Evolutionary conservation across 2,888 invertebrate species (phyloP).

Genomic region (Dorcus hopei): DNA sequence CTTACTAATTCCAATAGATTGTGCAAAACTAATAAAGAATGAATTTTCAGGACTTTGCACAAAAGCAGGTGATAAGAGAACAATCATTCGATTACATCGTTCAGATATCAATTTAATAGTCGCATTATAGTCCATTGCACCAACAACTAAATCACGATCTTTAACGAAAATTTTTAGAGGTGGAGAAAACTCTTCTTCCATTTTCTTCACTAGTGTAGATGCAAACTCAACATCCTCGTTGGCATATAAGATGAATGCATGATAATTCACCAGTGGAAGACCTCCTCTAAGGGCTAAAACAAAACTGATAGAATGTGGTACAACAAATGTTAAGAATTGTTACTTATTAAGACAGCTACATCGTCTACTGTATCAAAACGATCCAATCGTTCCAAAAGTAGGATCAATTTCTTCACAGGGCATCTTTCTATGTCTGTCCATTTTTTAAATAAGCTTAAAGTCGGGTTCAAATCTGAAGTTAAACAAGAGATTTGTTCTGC

Average conservation of each 20-base stretch:
- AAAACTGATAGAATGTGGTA: too few species aligned
- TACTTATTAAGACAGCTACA: constrained; percentile 55
- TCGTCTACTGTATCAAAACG: constrained; percentile 77
- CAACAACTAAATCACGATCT: constrained; percentile 69
- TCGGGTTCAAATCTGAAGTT: not conserved
- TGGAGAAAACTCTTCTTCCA: constrained; percentile 61
- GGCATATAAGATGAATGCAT: constrained; percentile 76
- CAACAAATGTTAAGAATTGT: not conserved
- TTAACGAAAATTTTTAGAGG: constrained; percentile 64
- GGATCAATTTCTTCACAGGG: constrained; percentile 59
- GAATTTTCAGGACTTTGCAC: constrained; percentile 73
- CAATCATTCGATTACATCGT: constrained; percentile 75
- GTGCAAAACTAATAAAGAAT: constrained; percentile 78
- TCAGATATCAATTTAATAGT: constrained; percentile 70
- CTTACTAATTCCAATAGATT: constrained; percentile 76
- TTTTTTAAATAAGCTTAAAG: not conserved
- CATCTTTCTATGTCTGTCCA: constrained; percentile 44
- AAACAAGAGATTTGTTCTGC: not conserved
- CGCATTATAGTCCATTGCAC: constrained; percentile 69
- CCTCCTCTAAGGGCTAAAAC: constrained; percentile 16
- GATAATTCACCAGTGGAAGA: constrained; percentile 59
- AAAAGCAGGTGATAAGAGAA: constrained; percentile 76
- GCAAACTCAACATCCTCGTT: constrained; percentile 72
- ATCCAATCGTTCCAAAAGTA: constrained; percentile 63
- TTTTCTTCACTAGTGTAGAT: constrained; percentile 58